Base-by-base conservation (phyloP, 2,113 vertebrate species). In the Perognathus longimembris region DNA sequence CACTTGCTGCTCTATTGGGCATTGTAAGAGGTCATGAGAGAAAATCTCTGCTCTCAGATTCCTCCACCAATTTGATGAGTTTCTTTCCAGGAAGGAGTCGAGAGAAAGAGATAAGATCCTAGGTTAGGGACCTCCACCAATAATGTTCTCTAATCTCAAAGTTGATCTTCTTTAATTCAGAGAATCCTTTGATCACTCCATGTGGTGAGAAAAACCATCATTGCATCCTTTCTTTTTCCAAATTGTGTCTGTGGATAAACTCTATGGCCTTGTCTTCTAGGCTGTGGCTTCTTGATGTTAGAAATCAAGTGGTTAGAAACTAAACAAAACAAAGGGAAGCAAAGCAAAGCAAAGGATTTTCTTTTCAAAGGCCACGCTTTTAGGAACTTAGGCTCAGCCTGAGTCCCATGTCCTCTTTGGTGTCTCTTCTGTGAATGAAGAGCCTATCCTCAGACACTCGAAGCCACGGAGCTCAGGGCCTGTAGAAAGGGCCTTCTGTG, bases 131-230 rank as follows among this genome's bases (percentile, higher is more conserved):
- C 22, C 28, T 24, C 26, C n/a, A 82, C 24, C 59, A 84, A 67
- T 66, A 77, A 45, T 85, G 89, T 96, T 90, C 59, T n/a, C n/a
- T 73, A 77, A 10, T 82, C 91, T 91, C 71, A 63, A 85, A 85
- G 50, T 54, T 54, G 36, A 38, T 66, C 75, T 45, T 32, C 69
- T 81, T 76, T 34, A 85, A 50, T 61, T 81, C 63, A 70, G 45
- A 77, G 71, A 85, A 26, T n/a, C 45, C 80, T 88, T 93, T 77
- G 42, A 91, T 93, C 59, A 76, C 36, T 88, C 9, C 32, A 26
- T 78, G 63, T 86, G 42, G 57, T 4, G 15, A 85, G 75, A 89
- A 89, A n/a, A 85, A 67, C 34, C 40, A 36, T 50, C 18, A 36
- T 75, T 22, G 92, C 30, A 57, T 73, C 20, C 73, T 24, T 81